phyloP scores from a whole-genome alignment of 2,888 invertebrate genomes.

The Xestia c-nigrum region DNA sequence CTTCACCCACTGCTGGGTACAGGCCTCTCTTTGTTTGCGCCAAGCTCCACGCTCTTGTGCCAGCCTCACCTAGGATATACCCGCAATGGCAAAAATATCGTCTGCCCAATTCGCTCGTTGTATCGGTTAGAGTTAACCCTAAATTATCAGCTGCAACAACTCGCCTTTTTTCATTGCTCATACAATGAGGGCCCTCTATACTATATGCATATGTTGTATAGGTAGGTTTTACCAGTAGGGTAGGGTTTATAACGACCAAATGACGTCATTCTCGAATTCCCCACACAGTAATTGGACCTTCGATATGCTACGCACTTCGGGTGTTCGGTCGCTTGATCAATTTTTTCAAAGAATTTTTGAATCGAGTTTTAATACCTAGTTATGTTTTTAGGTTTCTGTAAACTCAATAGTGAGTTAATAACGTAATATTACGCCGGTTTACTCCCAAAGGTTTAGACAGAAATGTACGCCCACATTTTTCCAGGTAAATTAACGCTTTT shows the following conservation, averaged over 20 bases:
- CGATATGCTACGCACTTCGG: constrained; percentile 21
- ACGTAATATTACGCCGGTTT: background rate
- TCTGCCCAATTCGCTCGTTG: no score
- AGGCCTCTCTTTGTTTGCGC: no score
- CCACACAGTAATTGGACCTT: constrained; percentile 43
- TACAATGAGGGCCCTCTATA: constrained; percentile 9
- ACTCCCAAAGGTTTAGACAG: background rate
- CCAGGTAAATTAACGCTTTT: background rate
- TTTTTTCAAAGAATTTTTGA: constrained; percentile 21
- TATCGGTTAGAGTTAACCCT: background rate
- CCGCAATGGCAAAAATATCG: no score
- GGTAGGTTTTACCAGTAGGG: constrained; percentile 34
- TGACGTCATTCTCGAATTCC: constrained; percentile 65
- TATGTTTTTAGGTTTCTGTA: background rate
- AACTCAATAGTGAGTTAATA: background rate
- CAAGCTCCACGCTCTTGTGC: no score
- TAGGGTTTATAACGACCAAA: constrained; percentile 40
- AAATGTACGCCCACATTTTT: background rate
- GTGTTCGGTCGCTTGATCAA: constrained; percentile 14
- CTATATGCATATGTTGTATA: constrained; percentile 4
- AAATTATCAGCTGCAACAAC: background rate
- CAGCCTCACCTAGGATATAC: no score
- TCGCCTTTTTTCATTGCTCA: constrained; percentile 4
- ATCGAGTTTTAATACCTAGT: background rate
- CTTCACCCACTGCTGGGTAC: no score